Base-by-base conservation (phyloP, 2,113 vertebrate genomes). In the Mus spicilegus region DNA sequence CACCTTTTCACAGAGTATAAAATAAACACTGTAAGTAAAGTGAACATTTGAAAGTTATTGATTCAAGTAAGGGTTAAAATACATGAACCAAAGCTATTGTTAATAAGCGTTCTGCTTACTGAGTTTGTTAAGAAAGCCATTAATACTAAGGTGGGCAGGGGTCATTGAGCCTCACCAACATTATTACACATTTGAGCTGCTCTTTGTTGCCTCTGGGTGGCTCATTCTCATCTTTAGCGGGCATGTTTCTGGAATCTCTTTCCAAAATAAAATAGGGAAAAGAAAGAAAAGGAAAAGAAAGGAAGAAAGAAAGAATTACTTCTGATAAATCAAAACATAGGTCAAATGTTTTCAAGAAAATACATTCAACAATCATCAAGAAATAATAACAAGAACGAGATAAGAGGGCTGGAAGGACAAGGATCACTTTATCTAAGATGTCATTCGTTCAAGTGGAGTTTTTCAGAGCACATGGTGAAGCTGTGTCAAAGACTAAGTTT, bases 311-410 rank as follows among this genome's bases (percentile, higher is more conserved):
- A 20, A 90, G 65, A 33, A 56, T 19, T 85, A 69, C 5, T 81
- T 85, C 92, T 86, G 24, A 82, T 65, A 89, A 91, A 76, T 94
- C 22, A 96, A 93, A 24, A 91, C 22, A 84, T 30, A 93, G 19
- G 70, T 54, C 46, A 89, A 91, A 84, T 17, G 39, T 75, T 95
- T 93, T 85, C 58, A 93, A 85, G 33, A 84, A 96, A 93, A 88
- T 19, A 3, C 80, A 14, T 94, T 88, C 30, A 14, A 85, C 9
- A n/a, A n/a, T 89, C 7, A 5, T 9, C 70, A 93, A 70, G 46
- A 76, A 86, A 54, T 87, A n/a, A 30, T 86, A 28, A 82, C 39
- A 49, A 89, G 6, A n/a, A 92, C 49, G 65, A 61, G 20, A 93
- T 30, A 86, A 82, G 42, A 61, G 36, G 8, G 65, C 80, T 87